These are phyloP conservation scores for Pseudococcus viburni DNA, from an alignment of 2,888 invertebrate genomes.

Conservation along the genomic window DNA sequence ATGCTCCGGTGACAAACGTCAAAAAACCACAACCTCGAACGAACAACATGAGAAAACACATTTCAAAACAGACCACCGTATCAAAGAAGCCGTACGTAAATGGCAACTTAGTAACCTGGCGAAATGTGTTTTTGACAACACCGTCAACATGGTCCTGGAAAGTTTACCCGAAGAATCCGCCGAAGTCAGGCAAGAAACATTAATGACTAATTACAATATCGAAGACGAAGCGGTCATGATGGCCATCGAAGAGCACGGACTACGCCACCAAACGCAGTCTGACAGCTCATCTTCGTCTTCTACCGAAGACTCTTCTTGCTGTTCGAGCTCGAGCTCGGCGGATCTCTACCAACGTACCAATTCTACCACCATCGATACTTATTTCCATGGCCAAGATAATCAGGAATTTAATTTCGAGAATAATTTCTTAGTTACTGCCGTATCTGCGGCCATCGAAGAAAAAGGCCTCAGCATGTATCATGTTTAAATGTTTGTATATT, in stretches of 20 bases:
- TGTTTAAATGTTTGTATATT: conserved; percentile 46
- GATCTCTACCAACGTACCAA: conserved; percentile 1
- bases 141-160: conserved; percentile 42
- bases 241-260: conserved; percentile 58
- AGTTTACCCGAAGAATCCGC: background rate
- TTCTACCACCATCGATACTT: conserved; percentile 1
- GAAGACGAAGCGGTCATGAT: conserved; percentile 62
- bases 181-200: background rate
- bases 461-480: conserved; percentile 60
- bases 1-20: conserved; percentile 53
- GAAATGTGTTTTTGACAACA: conserved; percentile 57
- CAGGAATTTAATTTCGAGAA: conserved; percentile 60
- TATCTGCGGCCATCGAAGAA: conserved; percentile 60
- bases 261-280: conserved; percentile 40
- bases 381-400: conserved; percentile 32
- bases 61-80: background rate
- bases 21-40: conserved; percentile 17
- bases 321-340: background rate
- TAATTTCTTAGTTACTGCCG: conserved; percentile 61
- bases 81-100: conserved; percentile 45
- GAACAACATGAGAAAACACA: conserved; percentile 7
- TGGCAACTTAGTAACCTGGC: conserved; percentile 56
- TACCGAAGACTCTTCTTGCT: background rate
- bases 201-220: conserved; percentile 31
- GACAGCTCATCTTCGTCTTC: background rate